Evolutionary conservation across 2,888 invertebrate genomes (phyloP).

Genomic region (Graphium colonna): DNA sequence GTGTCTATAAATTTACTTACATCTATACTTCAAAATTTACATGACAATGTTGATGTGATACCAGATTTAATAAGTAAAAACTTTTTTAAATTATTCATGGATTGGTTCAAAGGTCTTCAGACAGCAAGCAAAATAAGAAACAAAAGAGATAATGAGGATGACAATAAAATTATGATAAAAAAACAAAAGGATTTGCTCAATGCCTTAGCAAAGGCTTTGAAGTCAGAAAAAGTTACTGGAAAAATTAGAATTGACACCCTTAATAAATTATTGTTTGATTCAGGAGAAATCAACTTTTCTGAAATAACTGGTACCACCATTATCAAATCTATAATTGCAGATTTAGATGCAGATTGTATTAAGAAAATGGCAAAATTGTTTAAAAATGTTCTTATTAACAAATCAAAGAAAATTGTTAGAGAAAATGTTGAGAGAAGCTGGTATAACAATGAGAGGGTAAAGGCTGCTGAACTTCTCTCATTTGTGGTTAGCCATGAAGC

Average conservation of each 20-base stretch:
- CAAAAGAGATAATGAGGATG: slow-evolving; percentile 66
- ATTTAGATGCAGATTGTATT: slow-evolving; percentile 80
- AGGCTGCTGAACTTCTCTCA: slow-evolving; percentile 78
- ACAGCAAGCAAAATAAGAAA: slow-evolving; percentile 79
- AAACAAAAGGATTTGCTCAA: slow-evolving; percentile 79
- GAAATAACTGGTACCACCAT: slow-evolving; percentile 84
- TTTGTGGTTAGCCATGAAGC: slow-evolving; percentile 77
- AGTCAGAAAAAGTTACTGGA: slow-evolving; percentile 66
- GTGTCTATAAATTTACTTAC: slow-evolving; percentile 81
- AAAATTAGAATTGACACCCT: slow-evolving; percentile 79
- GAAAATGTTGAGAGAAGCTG: slow-evolving; percentile 78
- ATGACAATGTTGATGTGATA: slow-evolving; percentile 65
- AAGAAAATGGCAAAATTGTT: slow-evolving; percentile 82
- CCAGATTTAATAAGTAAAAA: slow-evolving; percentile 82
- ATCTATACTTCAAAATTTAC: slow-evolving; percentile 71
- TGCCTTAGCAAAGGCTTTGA: slow-evolving; percentile 70
- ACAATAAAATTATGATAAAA: slow-evolving; percentile 73
- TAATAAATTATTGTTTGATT: slow-evolving; percentile 82
- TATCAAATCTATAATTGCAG: slow-evolving; percentile 82
- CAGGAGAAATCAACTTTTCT: slow-evolving; percentile 87
- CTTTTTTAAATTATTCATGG: slow-evolving; percentile 82
- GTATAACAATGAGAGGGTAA: slow-evolving; percentile 84
- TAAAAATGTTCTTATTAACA: slow-evolving; percentile 80
- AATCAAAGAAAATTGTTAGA: slow-evolving; percentile 71
- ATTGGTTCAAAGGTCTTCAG: slow-evolving; percentile 81